phyloP scores from a whole-genome alignment of 2,888 invertebrate species.

The Eristalinus aeneus region DNA sequence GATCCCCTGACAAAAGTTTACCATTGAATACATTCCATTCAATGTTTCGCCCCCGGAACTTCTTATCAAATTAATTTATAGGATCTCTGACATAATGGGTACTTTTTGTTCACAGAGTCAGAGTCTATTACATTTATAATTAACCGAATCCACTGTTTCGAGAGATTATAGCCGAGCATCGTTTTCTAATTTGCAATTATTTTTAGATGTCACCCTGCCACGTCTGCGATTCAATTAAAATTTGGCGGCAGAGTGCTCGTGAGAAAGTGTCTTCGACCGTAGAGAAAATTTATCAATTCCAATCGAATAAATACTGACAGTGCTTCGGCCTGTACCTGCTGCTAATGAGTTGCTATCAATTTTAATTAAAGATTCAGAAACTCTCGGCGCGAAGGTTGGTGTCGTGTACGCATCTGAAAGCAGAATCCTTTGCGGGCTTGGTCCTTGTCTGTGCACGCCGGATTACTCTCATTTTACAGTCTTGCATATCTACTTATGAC shows the following conservation, averaged over 20 bases:
- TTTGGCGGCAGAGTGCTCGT: background rate
- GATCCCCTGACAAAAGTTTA: background rate
- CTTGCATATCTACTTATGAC: background rate
- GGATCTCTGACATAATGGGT: background rate
- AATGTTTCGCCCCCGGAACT: background rate
- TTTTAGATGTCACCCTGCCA: background rate
- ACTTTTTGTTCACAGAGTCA: background rate
- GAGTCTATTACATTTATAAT: background rate
- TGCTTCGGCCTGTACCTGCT: background rate
- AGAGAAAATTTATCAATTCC: background rate
- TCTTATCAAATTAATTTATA: background rate
- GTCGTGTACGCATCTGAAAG: background rate
- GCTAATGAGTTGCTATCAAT: background rate
- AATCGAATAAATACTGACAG: background rate
- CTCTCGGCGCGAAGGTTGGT: background rate
- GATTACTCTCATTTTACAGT: background rate
- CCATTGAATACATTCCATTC: background rate
- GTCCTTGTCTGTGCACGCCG: background rate
- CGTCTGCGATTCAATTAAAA: background rate
- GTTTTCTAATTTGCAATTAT: slow-evolving; percentile 43
- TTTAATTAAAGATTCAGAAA: background rate
- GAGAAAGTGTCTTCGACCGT: too few species aligned
- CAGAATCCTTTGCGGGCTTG: too few species aligned
- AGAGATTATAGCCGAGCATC: background rate
- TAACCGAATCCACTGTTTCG: background rate